Base-by-base conservation (phyloP, 2,888 invertebrate species). In the Acrocyrtus sp. region DNA sequence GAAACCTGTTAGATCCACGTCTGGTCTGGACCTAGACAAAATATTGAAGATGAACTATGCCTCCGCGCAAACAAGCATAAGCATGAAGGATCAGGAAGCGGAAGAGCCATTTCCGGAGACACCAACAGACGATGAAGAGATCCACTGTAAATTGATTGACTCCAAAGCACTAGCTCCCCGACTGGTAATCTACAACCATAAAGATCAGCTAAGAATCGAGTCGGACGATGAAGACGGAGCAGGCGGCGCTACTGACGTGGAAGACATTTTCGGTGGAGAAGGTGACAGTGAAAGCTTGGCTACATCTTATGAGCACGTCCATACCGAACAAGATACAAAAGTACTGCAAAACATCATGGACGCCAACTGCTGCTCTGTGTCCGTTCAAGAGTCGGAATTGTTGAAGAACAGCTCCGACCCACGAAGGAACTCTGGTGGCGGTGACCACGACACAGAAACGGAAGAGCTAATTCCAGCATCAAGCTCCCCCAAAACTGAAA, bases 81-180 rank as follows among this genome's bases (percentile, higher is more conserved):
- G 53, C 10, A 75, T 76, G 69, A 76, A 72, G 27, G 72, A 76
- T 17, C 72, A 75, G 41, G 74, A 72, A 4, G 54, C 74, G 3
- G 72, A 74, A 53, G 63, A 65, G 21, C 34, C 51, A 3, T 53
- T 47, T 3, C 66, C 73, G 8, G 76, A 67, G 17, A 73, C 57
- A n/a, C 39, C 57, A 0, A 76, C 77, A 1, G 78, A 77, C 22
- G 77, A 76, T 24, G 76, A 76, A 48, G 77, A 76, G 66, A 74
- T 76, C 10, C 63, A 70, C 19, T 74, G 69, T 43, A 70, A 72
- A n/a, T 34, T 69, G 26, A 72, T 77, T 22, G 77, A 77, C 39
- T 50, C 73, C 10, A 73, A 56, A 47, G 27, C 51, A 29, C 41
- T 78, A 22, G 47, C 77, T 5, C 77, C 77, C 0, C 58, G 77